A percentile compares a stretch with the other conserved stretches of the same genome.
Conservation (phyloP, 2,113 vertebrate species). For the Numenius arquata region DNA sequence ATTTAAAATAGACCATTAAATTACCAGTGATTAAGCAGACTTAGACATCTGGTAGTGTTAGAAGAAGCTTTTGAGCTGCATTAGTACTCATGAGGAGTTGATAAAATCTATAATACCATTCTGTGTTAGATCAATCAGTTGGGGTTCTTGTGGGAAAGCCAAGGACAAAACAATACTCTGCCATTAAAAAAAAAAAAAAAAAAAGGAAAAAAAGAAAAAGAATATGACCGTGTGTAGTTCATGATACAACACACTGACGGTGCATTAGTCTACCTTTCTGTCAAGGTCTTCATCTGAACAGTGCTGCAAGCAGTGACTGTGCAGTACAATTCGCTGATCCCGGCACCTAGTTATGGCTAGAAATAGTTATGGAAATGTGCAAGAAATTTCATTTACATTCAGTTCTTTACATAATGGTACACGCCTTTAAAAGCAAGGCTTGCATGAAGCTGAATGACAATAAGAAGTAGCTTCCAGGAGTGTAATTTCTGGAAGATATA, state of each 20-base stretch:
- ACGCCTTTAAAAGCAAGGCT: neutral
- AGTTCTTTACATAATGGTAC: neutral
- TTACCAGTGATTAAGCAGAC: neutral
- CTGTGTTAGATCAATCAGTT: neutral
- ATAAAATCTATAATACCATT: neutral
- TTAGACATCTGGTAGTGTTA: neutral
- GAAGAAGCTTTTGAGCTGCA: slow-evolving; percentile 1
- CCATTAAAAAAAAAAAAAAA: neutral
- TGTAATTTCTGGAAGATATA: neutral
- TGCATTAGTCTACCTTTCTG: neutral
- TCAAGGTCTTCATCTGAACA: neutral
- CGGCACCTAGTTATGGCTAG: neutral
- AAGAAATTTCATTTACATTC: neutral
- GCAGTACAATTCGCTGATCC: neutral
- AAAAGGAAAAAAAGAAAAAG: no score
- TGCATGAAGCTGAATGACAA: neutral
- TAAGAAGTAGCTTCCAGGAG: neutral
- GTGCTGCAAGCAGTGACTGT: neutral
- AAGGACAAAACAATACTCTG: neutral
- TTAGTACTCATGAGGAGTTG: neutral
- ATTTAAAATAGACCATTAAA: neutral
- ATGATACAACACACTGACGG: neutral
- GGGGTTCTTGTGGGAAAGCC: neutral
- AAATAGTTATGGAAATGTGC: neutral
- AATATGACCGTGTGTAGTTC: neutral